A percentile compares a stretch with the other conserved stretches of the same genome.
phyloP scores from a whole-genome alignment of 2,888 invertebrate genomes.

The Drosophila meridionalis region DNA sequence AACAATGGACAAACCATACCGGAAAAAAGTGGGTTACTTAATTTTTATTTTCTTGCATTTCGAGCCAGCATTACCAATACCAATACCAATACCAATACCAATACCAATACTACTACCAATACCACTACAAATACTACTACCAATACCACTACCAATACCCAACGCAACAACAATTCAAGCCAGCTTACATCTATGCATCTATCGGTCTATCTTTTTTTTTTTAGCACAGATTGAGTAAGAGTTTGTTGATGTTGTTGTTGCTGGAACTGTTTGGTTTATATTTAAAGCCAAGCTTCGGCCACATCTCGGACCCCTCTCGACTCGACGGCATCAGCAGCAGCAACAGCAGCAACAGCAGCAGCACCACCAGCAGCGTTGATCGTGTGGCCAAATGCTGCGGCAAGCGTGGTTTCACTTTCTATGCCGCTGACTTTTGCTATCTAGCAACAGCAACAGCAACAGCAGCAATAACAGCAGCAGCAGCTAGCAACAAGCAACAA shows the following conservation, averaged over 20 bases:
- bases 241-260: slow-evolving; percentile 59
- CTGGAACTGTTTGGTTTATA: slow-evolving; percentile 65
- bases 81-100: slow-evolving; percentile 11
- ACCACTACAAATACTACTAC: not conserved
- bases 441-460: slow-evolving; percentile 55
- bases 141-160: slow-evolving; percentile 12
- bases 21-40: slow-evolving; percentile 78
- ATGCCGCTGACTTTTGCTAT: slow-evolving; percentile 76
- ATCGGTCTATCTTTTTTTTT: slow-evolving; percentile 68
- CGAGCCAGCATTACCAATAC: slow-evolving; percentile 44
- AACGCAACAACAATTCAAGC: slow-evolving; percentile 19
- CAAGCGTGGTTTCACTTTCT: slow-evolving; percentile 75
- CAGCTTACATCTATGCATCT: slow-evolving; percentile 65
- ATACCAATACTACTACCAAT: not conserved
- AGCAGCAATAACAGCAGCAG: slow-evolving; percentile 29
- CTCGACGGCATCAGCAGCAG: slow-evolving; percentile 21
- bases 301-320: slow-evolving; percentile 17
- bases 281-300: slow-evolving; percentile 59
- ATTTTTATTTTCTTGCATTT: slow-evolving; percentile 75
- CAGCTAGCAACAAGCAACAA: slow-evolving; percentile 34
- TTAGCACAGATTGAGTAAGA: slow-evolving; percentile 80
- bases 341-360: slow-evolving; percentile 1
- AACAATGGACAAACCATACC: slow-evolving; percentile 62
- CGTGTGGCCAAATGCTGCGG: slow-evolving; percentile 71
- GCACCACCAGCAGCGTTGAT: slow-evolving; percentile 36